phyloP scores from a whole-genome alignment of 2,113 vertebrate genomes.

The Scomber scombrus region DNA sequence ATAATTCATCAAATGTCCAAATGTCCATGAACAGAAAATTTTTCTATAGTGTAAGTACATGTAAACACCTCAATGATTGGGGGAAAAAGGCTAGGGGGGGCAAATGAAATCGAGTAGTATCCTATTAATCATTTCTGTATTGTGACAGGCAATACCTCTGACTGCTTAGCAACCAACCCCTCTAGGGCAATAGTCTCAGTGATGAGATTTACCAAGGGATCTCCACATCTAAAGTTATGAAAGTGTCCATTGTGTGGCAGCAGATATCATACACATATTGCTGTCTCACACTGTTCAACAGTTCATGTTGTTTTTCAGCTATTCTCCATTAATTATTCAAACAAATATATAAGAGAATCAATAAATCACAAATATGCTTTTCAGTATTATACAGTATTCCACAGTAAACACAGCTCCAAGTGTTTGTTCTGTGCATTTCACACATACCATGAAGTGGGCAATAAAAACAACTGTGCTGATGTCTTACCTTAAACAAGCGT shows the following conservation, averaged over 20 bases:
- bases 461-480: background rate
- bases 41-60: conserved; percentile 28
- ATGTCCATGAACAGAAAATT: conserved; percentile 35
- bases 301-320: conserved; percentile 21
- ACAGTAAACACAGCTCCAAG: background rate
- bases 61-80: conserved; percentile 37
- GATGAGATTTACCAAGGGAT: conserved; percentile 63
- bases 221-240: conserved; percentile 57
- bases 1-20: conserved; percentile 59
- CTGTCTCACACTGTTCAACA: conserved; percentile 25
- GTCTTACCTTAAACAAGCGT: conserved; percentile 95
- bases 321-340: conserved; percentile 54
- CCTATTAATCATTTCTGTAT: conserved; percentile 66
- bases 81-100: conserved; percentile 34
- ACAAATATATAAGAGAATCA: conserved; percentile 25
- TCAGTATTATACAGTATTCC: background rate
- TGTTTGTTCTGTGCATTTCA: background rate
- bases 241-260: conserved; percentile 56
- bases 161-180: conserved; percentile 72
- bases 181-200: conserved; percentile 54
- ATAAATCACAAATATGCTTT: conserved; percentile 31
- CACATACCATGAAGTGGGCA: background rate
- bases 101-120: conserved; percentile 56
- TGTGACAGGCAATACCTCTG: conserved; percentile 64
- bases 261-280: conserved; percentile 32